Base-by-base conservation (phyloP, 2,113 vertebrate species). In the Coreoperca whiteheadi region DNA sequence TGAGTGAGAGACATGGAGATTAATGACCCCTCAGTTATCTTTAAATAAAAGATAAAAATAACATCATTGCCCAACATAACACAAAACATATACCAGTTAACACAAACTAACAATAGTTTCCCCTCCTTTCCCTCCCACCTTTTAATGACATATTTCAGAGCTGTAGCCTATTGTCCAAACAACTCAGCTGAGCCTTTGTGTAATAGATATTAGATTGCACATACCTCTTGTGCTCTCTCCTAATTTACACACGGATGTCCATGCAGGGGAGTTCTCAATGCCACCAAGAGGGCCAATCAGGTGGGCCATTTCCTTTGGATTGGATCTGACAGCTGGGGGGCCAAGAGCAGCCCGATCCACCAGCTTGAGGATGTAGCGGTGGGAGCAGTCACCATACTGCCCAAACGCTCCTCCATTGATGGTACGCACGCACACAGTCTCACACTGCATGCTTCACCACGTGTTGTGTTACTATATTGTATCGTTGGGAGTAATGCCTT, bases 301-400 rank as follows among this genome's bases (percentile, higher is more conserved):
- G 95, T 97, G 28, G 98, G 97, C 0, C 97, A 98, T 84, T 99
- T 99, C 93, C 95, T 98, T 0, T 99, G 98, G 98, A 97, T 99
- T 81, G 98, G 97, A 84, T 99, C 98, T 0, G 98, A 99, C 95
- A 98, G 96, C 25, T 99, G 98, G 98, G 98, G 98, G 75, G 96
- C 97, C 89, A 99, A 99, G 93, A 87, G 95, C 79, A 95, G 94
- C 85, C 96, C 97, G 0, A 87, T 98, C 37, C 92, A 96, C 73
- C 96, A 97, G 82, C 95, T 98, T 7, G 97, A 97, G 91, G 98
- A 98, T 0, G 96, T 96, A 1, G 97, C 97, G 0, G 96, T 97
- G 86, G 98, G 97, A 64, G 97, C 97, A 64, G 95, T 99, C 92
- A 99, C 98, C 64, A 97, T 99, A 77, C 94, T 98, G 92, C 98